Evolutionary conservation across 1,140 invertebrate genomes (phyloP).

Genomic region (Sycophila sp.): DNA sequence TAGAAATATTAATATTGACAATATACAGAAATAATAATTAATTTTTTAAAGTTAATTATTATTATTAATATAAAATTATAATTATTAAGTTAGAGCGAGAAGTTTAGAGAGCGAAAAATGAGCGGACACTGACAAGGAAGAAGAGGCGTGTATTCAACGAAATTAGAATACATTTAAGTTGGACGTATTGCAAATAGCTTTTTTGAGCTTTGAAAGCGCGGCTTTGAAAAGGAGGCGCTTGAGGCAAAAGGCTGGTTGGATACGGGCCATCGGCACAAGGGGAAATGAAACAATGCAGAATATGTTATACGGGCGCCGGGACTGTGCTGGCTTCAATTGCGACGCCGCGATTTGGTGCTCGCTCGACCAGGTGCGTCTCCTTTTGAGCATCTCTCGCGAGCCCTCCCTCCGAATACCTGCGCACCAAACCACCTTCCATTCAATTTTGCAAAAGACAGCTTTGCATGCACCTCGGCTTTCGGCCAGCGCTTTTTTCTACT

Average conservation of each 20-base stretch:
- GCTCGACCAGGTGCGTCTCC: background rate
- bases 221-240: background rate
- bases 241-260: slow-evolving; percentile 54
- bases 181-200: slow-evolving; percentile 52
- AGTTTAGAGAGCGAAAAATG: too few species aligned
- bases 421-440: background rate
- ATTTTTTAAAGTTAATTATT: too few species aligned
- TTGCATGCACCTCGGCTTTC: slow-evolving; percentile 4
- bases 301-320: slow-evolving; percentile 46
- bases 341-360: too few species aligned
- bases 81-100: too few species aligned
- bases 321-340: too few species aligned
- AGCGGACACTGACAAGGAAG: too few species aligned
- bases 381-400: background rate
- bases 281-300: slow-evolving; percentile 54
- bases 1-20: too few species aligned
- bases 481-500: background rate
- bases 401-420: background rate
- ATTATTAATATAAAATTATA: too few species aligned
- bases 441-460: slow-evolving; percentile 4
- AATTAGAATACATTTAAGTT: too few species aligned
- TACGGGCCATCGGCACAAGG: slow-evolving; percentile 50
- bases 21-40: too few species aligned
- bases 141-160: too few species aligned
- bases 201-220: too few species aligned